Conservation (phyloP, 2,797 vertebrate genomes). For the Psittacula derbiana region DNA sequence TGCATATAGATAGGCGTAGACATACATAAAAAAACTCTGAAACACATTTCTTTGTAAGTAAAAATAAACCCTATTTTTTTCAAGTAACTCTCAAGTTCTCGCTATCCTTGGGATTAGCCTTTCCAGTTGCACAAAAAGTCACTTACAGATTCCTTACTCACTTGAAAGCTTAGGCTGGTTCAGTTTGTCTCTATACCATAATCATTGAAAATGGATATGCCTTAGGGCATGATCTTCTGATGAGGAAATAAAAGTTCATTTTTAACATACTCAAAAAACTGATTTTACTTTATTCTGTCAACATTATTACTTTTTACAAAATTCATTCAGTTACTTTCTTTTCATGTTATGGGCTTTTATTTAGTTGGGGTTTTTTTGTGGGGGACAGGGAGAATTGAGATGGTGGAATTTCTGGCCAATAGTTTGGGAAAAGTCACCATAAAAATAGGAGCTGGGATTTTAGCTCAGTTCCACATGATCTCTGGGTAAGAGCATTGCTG, state of each 20-base stretch:
- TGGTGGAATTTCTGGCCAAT: neutral
- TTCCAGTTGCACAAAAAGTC: neutral
- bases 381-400: neutral
- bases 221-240: neutral
- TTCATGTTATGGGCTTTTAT: neutral
- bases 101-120: neutral
- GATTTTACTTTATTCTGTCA: neutral
- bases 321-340: neutral
- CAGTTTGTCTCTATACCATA: neutral
- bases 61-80: neutral
- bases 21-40: neutral
- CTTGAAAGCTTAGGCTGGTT: neutral
- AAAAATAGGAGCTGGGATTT: neutral
- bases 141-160: neutral
- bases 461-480: neutral
- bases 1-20: neutral
- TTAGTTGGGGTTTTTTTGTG: accelerated
- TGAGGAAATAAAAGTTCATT: neutral
- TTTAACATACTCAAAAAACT: neutral
- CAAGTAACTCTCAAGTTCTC: neutral
- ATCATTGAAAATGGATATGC: neutral
- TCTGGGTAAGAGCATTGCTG: neutral
- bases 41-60: neutral
- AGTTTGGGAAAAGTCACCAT: neutral
- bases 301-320: neutral